Conservation (phyloP, 2,113 vertebrate species). For the Puma concolor region DNA sequence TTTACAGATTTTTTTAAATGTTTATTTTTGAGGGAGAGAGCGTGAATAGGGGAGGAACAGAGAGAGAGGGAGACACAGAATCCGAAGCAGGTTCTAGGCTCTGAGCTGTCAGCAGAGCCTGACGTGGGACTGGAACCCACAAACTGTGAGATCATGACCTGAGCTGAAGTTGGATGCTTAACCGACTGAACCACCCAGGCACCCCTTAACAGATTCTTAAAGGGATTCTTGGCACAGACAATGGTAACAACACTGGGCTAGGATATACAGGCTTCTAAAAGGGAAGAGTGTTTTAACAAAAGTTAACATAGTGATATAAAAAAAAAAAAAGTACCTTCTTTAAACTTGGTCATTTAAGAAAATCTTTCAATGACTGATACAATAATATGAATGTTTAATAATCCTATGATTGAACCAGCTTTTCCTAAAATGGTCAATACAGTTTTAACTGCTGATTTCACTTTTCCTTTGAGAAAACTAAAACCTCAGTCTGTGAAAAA, state of each 20-base stretch:
- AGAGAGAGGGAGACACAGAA: too few relatives aligned
- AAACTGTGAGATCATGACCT: too few relatives aligned
- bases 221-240: not conserved
- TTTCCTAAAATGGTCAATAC: slow-evolving; percentile 21
- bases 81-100: too few relatives aligned
- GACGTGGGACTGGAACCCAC: too few relatives aligned
- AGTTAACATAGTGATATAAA: not conserved
- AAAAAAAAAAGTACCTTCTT: not conserved
- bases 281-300: not conserved
- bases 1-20: not conserved
- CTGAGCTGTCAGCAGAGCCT: too few relatives aligned
- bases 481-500: not conserved
- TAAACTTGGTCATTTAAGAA: slow-evolving; percentile 20
- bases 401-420: not conserved
- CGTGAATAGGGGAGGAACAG: too few relatives aligned
- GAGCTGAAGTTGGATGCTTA: too few relatives aligned
- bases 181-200: too few relatives aligned
- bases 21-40: too few relatives aligned
- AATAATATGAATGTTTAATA: slow-evolving; percentile 29
- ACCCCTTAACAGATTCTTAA: not conserved
- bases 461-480: slow-evolving; percentile 13
- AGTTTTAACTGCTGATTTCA: slow-evolving; percentile 43
- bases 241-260: not conserved
- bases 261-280: not conserved
- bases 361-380: slow-evolving; percentile 14